These are phyloP conservation scores for Cynoglossus semilaevis DNA, from an alignment of 2,113 vertebrate genomes.

Conservation along the genomic window DNA sequence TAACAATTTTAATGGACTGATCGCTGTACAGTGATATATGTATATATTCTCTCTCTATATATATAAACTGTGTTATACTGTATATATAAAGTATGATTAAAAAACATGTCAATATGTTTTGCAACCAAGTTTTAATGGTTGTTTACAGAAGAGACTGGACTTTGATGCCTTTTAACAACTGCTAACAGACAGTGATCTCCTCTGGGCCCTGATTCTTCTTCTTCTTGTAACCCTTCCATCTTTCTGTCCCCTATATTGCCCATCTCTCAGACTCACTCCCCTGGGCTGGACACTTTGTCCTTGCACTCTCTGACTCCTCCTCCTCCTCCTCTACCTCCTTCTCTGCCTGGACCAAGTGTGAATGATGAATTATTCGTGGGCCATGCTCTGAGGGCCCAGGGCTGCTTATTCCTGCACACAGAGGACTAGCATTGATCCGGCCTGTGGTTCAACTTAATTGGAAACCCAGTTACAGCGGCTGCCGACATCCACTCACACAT, in stretches of 20 bases:
- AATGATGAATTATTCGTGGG: constrained; percentile 80
- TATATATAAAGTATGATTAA: too few species aligned
- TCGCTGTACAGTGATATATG: too few species aligned
- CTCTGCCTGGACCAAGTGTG: constrained; percentile 60
- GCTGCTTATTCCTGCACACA: constrained; percentile 78
- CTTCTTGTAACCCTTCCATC: constrained; percentile 56
- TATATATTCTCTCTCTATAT: too few species aligned
- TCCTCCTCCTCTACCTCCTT: constrained; percentile 71
- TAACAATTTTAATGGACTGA: too few species aligned
- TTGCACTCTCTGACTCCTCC: constrained; percentile 64
- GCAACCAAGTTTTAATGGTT: constrained; percentile 26
- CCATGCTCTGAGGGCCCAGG: constrained; percentile 77
- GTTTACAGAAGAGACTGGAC: constrained; percentile 44
- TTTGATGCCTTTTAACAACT: constrained; percentile 55
- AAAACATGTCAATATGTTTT: too few species aligned
- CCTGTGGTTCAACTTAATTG: constrained; percentile 80
- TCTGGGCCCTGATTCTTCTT: constrained; percentile 51
- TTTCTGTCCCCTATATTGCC: constrained; percentile 56
- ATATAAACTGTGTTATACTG: too few species aligned
- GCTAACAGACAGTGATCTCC: constrained; percentile 60
- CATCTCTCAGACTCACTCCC: constrained; percentile 57
- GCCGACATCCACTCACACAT: constrained; percentile 67
- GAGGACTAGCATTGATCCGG: constrained; percentile 75
- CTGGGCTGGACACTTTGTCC: constrained; percentile 74
- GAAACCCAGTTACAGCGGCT: constrained; percentile 76